phyloP scores from a whole-genome alignment of 2,888 invertebrate genomes.

The Calameuta pallipes region DNA sequence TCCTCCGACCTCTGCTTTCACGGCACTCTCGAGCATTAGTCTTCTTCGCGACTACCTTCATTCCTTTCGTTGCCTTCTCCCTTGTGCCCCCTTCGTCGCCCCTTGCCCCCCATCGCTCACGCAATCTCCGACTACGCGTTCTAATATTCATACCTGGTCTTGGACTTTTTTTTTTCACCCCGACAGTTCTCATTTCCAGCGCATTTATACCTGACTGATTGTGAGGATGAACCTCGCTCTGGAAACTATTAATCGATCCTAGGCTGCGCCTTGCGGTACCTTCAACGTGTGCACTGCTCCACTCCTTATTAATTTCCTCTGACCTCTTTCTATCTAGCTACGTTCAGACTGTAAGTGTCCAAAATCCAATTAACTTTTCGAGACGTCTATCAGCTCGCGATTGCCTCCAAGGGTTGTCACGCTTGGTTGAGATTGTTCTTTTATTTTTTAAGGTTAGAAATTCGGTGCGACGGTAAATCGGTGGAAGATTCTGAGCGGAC shows the following conservation, averaged over 20 bases:
- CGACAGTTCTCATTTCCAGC: too few species aligned
- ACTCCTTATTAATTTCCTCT: too few species aligned
- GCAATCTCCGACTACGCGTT: background rate
- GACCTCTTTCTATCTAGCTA: too few species aligned
- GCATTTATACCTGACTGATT: too few species aligned
- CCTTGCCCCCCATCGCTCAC: background rate
- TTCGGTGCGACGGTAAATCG: too few species aligned
- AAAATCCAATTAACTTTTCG: conserved; percentile 1
- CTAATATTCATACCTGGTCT: too few species aligned
- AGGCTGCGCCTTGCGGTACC: too few species aligned
- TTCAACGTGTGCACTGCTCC: too few species aligned
- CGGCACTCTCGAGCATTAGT: background rate
- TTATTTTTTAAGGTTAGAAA: background rate
- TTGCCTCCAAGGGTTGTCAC: conserved; percentile 6
- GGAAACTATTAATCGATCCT: too few species aligned
- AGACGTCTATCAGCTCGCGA: background rate
- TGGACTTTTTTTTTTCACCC: too few species aligned
- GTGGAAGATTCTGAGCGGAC: too few species aligned
- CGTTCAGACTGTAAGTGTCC: background rate
- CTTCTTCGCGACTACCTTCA: conserved; percentile 4
- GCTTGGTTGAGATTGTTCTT: background rate
- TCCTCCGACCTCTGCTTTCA: conserved; percentile 3
- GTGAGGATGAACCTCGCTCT: too few species aligned
- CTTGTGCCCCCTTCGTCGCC: background rate
- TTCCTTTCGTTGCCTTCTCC: background rate